Base-by-base conservation (phyloP, 2,113 vertebrate species). In the Cyrtonyx montezumae region DNA sequence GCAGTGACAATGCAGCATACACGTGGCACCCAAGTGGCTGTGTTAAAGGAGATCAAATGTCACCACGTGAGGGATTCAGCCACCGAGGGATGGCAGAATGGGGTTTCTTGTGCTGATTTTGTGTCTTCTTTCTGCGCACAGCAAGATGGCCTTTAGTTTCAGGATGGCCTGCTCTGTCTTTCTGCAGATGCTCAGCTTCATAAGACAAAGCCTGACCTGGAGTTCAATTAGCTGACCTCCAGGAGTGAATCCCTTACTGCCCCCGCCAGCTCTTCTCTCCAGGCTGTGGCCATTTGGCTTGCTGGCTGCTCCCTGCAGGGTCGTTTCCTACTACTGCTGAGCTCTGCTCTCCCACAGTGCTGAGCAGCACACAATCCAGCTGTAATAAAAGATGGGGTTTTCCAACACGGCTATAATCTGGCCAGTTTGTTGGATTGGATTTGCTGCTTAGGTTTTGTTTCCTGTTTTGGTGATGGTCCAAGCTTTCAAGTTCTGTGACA, bases 391-490 rank as follows among this genome's bases (percentile, higher is more conserved):
- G 34, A 42, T 87, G 89, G 76, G 32, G 25, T 92, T 92, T 74
- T 91, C 91, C 89, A 71, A 4, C 28, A 13, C 65, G 30, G 0
- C 30, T n/a, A 30, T n/a, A 77, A 75, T 78, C 84, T 1, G 0
- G 42, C 79, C 65, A 63, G 7, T 88, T 94, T 90, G 76, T 85
- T 89, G 1, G 0, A 32, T 43, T 67, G 84, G 82, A 87, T 87
- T 96, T 20, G 4, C 89, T 80, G 63, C 36, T 95, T 79, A 75
- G 75, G 30, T 68, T 96, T 89, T 85, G 37, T 92, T 93, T 87
- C 79, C 87, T 84, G 63, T 77, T 92, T 75, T 91, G 89, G 79
- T 89, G 91, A 58, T 43, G 76, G 51, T 89, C 89, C 93, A 92
- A 73, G 79, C 84, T 79, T 92, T 89, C 0, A 2, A 79, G 49